These are phyloP conservation scores for Anthopleura xanthogrammica DNA, from an alignment of 92 coral and sea anemone genomes.

Conservation along the genomic window DNA sequence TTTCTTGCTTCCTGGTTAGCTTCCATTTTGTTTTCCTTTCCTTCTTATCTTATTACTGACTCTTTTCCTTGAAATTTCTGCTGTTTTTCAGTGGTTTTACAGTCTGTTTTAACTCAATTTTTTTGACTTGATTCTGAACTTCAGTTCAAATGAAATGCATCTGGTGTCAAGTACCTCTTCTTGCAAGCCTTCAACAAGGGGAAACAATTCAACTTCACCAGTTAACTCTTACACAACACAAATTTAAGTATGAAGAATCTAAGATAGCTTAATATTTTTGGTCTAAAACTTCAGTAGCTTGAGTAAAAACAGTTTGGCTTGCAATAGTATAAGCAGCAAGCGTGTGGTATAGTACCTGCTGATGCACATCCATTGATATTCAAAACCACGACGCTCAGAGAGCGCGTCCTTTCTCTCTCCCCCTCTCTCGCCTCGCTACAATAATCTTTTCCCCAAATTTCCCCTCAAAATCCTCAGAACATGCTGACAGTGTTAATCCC, in stretches of 20 bases:
- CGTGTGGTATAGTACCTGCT: slow-evolving; percentile 3
- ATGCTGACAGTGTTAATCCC: no score
- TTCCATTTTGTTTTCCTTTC: background rate
- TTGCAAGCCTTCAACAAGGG: background rate
- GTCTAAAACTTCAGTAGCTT: background rate
- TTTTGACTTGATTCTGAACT: background rate
- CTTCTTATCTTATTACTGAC: background rate
- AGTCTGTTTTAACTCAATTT: background rate
- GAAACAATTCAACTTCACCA: background rate
- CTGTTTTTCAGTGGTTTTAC: background rate
- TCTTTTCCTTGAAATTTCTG: background rate
- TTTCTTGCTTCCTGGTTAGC: background rate
- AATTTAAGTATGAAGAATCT: background rate
- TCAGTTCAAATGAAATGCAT: no score
- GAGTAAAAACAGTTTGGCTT: background rate
- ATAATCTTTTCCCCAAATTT: no score
- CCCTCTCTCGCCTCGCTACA: no score
- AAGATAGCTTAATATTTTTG: background rate
- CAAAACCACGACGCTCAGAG: slow-evolving; percentile 26
- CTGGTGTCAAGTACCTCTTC: no score
- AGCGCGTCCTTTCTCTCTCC: slow-evolving; percentile 3
- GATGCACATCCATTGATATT: slow-evolving; percentile 15
- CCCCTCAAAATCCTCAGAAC: no score
- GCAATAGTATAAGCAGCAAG: background rate
- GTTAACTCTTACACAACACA: background rate